These are phyloP conservation scores for Bothrops jararaca DNA, from an alignment of 2,113 vertebrate species.

Conservation along the genomic window DNA sequence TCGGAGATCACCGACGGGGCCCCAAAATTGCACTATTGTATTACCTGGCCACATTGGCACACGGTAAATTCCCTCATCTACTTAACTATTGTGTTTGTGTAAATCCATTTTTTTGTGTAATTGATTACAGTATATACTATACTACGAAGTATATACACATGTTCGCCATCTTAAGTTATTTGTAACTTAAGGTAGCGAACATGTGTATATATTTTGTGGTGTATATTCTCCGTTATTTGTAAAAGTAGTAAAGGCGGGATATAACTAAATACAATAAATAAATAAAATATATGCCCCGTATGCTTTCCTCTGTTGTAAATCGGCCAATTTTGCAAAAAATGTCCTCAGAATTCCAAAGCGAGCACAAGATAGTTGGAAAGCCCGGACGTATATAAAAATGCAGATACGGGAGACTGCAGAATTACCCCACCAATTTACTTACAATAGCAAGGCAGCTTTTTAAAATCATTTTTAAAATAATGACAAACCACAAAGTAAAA, in stretches of 20 bases:
- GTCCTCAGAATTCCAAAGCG: not conserved
- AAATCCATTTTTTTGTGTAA: not conserved
- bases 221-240: not conserved
- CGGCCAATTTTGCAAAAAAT: not conserved
- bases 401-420: not conserved
- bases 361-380: not conserved
- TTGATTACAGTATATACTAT: not conserved
- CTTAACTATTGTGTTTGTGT: not conserved
- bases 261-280: not conserved
- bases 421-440: not conserved
- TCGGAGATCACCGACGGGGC: rapidly evolving
- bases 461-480: not conserved
- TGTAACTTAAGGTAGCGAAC: not conserved
- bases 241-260: not conserved
- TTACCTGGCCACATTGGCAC: too few relatives aligned
- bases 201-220: too few relatives aligned
- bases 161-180: not conserved
- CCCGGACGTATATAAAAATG: not conserved
- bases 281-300: not conserved
- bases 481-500: not conserved
- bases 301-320: not conserved
- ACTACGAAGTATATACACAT: not conserved
- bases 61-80: not conserved
- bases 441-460: not conserved
- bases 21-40: not conserved